A percentile compares a stretch with the other conserved stretches of the same genome.
phyloP scores from a whole-genome alignment of 2,113 vertebrate genomes.

The Scolopax mira region DNA sequence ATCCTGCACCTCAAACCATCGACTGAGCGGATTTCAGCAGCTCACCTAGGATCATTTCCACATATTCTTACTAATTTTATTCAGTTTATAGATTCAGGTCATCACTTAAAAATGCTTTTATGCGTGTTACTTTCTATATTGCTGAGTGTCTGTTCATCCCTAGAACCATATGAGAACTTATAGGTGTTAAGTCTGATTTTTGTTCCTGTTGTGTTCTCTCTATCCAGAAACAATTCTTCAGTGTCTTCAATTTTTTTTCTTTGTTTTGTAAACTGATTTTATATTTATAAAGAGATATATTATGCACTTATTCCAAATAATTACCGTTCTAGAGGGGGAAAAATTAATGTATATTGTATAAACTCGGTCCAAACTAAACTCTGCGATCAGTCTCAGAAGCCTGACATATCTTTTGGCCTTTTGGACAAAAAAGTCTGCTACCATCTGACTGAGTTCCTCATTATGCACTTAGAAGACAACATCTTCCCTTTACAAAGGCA shows the following conservation, averaged over 20 bases:
- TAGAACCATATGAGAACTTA: not conserved
- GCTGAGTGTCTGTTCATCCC: not conserved
- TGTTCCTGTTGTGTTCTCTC: not conserved
- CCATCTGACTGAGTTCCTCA: not conserved
- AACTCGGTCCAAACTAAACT: not conserved
- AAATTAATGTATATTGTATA: not conserved
- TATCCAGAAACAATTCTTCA: not conserved
- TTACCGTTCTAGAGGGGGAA: not conserved
- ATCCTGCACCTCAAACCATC: not conserved
- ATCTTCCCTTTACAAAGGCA: not conserved
- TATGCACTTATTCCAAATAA: not conserved
- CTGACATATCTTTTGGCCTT: not conserved
- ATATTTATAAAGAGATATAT: not conserved
- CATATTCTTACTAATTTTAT: not conserved
- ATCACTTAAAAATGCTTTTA: not conserved
- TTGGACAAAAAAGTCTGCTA: not conserved
- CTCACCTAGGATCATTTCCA: not conserved
- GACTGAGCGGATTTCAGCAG: not conserved
- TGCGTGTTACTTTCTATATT: not conserved
- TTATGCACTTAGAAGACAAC: not conserved
- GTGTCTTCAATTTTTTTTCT: not conserved
- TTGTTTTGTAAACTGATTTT: not conserved
- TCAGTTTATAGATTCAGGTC: not conserved
- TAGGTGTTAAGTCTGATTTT: not conserved
- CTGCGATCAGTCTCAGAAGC: not conserved